Conservation (phyloP, 2,797 vertebrate genomes). For the Rhadinocentrus ornatus region DNA sequence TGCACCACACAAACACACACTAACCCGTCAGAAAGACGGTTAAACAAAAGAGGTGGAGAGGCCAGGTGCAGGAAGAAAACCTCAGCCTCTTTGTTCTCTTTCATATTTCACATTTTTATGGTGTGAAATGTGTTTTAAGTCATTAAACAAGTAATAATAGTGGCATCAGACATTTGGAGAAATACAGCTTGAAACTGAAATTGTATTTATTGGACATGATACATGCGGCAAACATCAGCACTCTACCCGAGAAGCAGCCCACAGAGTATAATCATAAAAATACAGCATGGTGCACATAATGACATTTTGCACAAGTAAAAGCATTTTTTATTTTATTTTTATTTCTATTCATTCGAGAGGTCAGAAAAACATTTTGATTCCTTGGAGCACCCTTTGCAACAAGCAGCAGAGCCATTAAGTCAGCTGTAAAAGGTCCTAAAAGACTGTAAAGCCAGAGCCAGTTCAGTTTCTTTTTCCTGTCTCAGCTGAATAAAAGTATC, state of each 20-base stretch:
- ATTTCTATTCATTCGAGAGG: neutral
- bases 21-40: slow-evolving; percentile 20
- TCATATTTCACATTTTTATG: neutral
- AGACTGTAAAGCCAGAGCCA: neutral
- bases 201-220: neutral
- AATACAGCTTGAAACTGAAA: neutral
- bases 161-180: neutral
- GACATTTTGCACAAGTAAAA: neutral
- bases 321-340: neutral
- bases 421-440: neutral
- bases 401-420: neutral
- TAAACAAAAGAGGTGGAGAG: slow-evolving; percentile 38
- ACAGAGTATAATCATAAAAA: neutral
- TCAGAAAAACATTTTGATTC: neutral
- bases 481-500: too few species aligned
- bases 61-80: slow-evolving; percentile 52
- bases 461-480: too few species aligned
- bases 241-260: neutral
- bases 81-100: neutral
- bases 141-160: neutral
- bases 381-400: neutral
- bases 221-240: neutral
- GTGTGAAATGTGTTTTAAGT: slow-evolving; percentile 4
- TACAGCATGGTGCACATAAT: neutral
- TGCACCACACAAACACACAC: slow-evolving; percentile 9